phyloP scores from a whole-genome alignment of 2,888 invertebrate species.

The Deilephila porcellus region DNA sequence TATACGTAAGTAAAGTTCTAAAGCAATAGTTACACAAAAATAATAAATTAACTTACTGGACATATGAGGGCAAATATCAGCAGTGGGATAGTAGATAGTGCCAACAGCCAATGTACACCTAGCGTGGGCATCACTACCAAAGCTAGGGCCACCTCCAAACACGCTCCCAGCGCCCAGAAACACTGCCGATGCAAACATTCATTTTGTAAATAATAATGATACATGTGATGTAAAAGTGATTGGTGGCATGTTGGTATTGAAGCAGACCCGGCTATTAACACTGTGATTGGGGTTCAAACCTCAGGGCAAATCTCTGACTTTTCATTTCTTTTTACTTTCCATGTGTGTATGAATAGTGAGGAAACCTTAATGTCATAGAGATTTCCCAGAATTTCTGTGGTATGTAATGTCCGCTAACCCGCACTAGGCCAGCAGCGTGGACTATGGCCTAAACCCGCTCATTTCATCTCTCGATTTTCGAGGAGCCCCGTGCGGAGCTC shows the following conservation, averaged over 20 bases:
- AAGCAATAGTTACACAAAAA: no score
- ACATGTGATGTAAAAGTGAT: not conserved
- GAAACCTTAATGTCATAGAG: not conserved
- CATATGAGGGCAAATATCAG: slow-evolving; percentile 92
- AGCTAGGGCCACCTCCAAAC: slow-evolving; percentile 95
- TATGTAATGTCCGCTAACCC: no score
- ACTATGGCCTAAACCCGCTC: no score
- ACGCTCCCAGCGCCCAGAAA: slow-evolving; percentile 98
- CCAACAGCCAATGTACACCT: slow-evolving; percentile 96
- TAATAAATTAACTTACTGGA: slow-evolving; percentile 86
- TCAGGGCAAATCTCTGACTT: not conserved
- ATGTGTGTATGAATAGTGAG: no score
- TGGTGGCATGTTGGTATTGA: no score
- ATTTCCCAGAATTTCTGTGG: not conserved
- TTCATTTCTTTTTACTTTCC: no score
- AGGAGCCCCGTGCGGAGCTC: no score
- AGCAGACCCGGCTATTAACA: no score
- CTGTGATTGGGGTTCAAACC: no score
- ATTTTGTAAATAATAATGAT: not conserved
- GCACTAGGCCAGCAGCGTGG: no score
- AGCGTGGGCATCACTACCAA: slow-evolving; percentile 95
- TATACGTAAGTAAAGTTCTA: no score
- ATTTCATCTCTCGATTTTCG: no score
- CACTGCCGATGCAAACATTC: slow-evolving; percentile 81
- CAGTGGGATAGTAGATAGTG: slow-evolving; percentile 95